These are phyloP conservation scores for Trachymyrmex septentrionalis DNA, from an alignment of 1,140 invertebrate species.

Conservation along the genomic window DNA sequence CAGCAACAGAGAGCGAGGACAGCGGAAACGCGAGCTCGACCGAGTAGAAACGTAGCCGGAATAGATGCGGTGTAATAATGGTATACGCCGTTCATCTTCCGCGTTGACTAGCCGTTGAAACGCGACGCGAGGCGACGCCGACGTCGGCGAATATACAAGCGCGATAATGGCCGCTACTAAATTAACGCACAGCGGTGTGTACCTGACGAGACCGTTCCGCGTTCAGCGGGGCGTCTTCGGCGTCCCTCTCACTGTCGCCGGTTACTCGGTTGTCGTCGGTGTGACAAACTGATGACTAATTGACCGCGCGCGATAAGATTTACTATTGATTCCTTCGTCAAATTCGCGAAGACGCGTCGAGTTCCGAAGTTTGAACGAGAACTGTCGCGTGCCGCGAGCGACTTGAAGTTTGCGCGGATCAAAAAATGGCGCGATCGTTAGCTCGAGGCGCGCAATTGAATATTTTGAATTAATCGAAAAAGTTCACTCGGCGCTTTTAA, in stretches of 20 bases:
- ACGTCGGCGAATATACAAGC: slow-evolving; percentile 66
- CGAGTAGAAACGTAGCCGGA: slow-evolving; percentile 73
- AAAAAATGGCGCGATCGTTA: not conserved
- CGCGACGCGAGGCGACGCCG: slow-evolving; percentile 63
- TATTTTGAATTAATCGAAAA: not conserved
- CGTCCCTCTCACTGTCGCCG: not conserved
- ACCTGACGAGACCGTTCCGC: slow-evolving; percentile 8
- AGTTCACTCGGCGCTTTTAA: not conserved
- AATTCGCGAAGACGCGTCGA: slow-evolving; percentile 48
- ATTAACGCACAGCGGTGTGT: slow-evolving; percentile 71
- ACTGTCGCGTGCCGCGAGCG: not conserved
- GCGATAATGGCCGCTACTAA: slow-evolving; percentile 77
- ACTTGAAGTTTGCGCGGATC: slow-evolving; percentile 12
- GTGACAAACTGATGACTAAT: not conserved
- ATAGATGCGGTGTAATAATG: slow-evolving; percentile 79
- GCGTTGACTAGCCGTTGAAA: slow-evolving; percentile 63
- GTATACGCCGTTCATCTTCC: slow-evolving; percentile 77
- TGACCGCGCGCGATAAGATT: not conserved
- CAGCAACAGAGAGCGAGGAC: not conserved
- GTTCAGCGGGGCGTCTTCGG: not conserved
- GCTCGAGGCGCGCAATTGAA: not conserved
- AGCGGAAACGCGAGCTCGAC: slow-evolving; percentile 56
- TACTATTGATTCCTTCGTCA: not conserved
- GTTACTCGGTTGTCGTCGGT: not conserved
- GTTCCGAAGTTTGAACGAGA: not conserved